Base-by-base conservation (phyloP, 2,888 invertebrate species). In the Meloe dianella region DNA sequence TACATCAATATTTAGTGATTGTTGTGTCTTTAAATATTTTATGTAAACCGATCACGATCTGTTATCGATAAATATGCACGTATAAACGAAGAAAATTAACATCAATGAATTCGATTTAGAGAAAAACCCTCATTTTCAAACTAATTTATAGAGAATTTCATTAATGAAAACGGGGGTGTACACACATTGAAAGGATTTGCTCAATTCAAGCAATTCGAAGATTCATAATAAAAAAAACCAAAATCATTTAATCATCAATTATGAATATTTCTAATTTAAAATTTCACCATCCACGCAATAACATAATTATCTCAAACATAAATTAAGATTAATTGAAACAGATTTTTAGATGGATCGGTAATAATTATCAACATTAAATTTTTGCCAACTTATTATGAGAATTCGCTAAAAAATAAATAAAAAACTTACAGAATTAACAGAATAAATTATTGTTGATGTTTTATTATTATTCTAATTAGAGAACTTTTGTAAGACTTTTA, bases 1-100 rank as follows among this genome's bases (percentile, higher is more conserved):
- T 54, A 27, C 54, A 54, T 54, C 54, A 54, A 54, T 54, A 54
- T 54, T 54, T 54, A 54, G 54, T 54, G 54, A 54, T 54, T 54
- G 54, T 54, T 54, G 27, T 54, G 54, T 54, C 27, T 24, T 27
- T 14, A 54, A 54, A 54, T 54, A 54, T 24, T 54, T 54, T 27
- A 54, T 54, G 24, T 24, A 54, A 54, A 27, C 24, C 3, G n/a
- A 54, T 54, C 54, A 54, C 54, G 54, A 54, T 54, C 12, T 54
- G 54, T 54, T 54, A 54, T 27, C 54, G 54, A 24, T 54, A 54
- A 54, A 54, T 54, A 54, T 54, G 24, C 27, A 54, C 54, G 54
- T 54, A 54, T 24, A 4, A 17, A 58, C 20, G 7, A 32, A 35
- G 32, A 58, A 35, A 35, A 58, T 58, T 35, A 35, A 58, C 32